Percentiles rank a stretch among this genome's conserved stretches.
These are phyloP conservation scores for Ooceraea biroi DNA, from an alignment of 1,140 invertebrate genomes.

Conservation along the genomic window DNA sequence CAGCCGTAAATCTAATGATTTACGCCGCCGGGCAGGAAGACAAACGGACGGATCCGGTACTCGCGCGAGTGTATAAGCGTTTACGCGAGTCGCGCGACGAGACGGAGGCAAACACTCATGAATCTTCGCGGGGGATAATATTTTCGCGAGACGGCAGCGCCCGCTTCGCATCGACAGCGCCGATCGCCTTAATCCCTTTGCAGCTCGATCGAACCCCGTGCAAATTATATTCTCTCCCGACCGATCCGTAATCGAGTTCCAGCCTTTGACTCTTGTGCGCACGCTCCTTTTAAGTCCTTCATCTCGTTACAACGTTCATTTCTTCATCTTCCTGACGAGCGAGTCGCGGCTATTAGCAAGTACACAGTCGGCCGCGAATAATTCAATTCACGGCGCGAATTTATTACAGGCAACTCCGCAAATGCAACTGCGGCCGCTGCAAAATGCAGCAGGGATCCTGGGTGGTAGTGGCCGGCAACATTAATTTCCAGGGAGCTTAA, in stretches of 20 bases:
- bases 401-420: constrained; percentile 14
- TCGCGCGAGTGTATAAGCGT: too few species aligned
- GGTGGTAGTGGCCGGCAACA: background rate
- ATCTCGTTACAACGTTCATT: constrained; percentile 1
- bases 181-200: constrained; percentile 49
- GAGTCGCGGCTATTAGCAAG: background rate
- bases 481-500: constrained; percentile 34
- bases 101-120: constrained; percentile 56
- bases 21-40: constrained; percentile 45
- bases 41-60: constrained; percentile 36
- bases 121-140: constrained; percentile 55
- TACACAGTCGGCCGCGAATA: constrained; percentile 4
- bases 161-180: constrained; percentile 28
- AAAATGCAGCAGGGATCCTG: background rate
- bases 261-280: background rate
- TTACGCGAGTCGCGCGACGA: constrained; percentile 35
- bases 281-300: background rate
- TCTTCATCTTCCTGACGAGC: background rate
- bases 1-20: constrained; percentile 61
- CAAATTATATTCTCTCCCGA: constrained; percentile 32
- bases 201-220: constrained; percentile 33
- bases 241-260: constrained; percentile 28
- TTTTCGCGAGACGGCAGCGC: background rate
- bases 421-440: background rate
- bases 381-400: constrained; percentile 8